Evolutionary conservation across 2,113 vertebrate genomes (phyloP), one percentile per base, ranked within the genome.

Genomic region (Bujurquina vittata): DNA sequence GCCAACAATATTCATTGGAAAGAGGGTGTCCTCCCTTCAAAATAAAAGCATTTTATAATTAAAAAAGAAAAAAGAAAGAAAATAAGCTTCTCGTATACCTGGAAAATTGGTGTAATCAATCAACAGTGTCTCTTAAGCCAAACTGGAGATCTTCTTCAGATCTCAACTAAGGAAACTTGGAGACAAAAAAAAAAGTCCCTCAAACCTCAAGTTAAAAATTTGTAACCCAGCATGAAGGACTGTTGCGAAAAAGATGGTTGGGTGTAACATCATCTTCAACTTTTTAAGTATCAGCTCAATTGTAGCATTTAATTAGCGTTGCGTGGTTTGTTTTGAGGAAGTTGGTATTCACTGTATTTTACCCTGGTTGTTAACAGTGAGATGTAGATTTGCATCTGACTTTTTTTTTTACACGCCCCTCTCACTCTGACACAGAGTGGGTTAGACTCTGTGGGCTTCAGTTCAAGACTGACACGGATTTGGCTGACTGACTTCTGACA

Each of bases 361-460:
- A 77, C 59, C 15, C 57, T 52, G 18, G 20, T 76, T 46, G 29
- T 74, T 57, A 59, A 59, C 55, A 26, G 76, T 62, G 82, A 82
- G 76, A 78, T 77, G 82, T 74, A 79, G 55, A 22, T 86, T 74
- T 65, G 77, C 43, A 10, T 75, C 15, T 63, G 46, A 14, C 46
- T 79, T 74, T 37, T 69, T 37, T 69, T 37, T 75, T 33, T 65
- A 33, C 87, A 90, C 87, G 85, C 90, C 91, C 90, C 87, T 82
- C 54, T 83, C 73, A 31, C 72, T 81, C 60, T 80, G 63, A 83
- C 85, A 62, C 80, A 57, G 10, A 63, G 59, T 74, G 4, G 67
- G 79, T 75, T 9, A 79, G 43, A 77, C 61, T 81, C 88, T 83
- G 88, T 59, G 79, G 85, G 86, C 82, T 82, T 61, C 46, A 73